Conservation (phyloP, 2,113 vertebrate species). For the Pyrgilauda ruficollis region DNA sequence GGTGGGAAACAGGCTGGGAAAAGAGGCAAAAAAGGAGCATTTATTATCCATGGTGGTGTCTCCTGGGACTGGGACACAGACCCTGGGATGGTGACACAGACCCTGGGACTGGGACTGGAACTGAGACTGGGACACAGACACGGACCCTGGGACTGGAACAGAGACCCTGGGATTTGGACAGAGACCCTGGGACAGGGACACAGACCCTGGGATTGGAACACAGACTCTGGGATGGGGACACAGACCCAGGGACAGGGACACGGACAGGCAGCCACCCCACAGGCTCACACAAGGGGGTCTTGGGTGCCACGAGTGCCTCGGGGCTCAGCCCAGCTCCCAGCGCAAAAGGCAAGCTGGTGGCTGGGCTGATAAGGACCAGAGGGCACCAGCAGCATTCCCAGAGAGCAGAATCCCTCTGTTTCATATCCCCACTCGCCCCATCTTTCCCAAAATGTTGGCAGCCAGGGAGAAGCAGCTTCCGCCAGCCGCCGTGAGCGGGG, state of each 20-base stretch:
- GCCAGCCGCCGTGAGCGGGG: neutral
- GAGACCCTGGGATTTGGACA: too few species aligned
- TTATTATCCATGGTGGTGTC: fast-evolving
- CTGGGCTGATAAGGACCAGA: fast-evolving
- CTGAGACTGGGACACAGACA: neutral
- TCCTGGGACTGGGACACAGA: neutral
- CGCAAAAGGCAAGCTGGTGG: neutral
- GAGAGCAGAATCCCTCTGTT: fast-evolving
- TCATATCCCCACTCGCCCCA: neutral
- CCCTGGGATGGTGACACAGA: too few species aligned
- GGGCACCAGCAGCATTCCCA: neutral
- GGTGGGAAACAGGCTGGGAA: neutral
- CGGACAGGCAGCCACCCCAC: fast-evolving
- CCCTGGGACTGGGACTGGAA: too few species aligned
- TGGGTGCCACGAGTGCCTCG: fast-evolving
- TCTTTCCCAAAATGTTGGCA: neutral
- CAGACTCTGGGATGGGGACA: neutral
- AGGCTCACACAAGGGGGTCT: neutral
- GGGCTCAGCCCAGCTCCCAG: neutral
- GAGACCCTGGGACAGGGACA: too few species aligned
- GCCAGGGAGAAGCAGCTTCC: neutral
- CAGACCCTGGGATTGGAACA: neutral
- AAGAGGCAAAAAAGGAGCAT: neutral
- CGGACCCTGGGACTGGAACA: too few species aligned
- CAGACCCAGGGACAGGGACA: neutral